Base-by-base conservation (phyloP, 2,888 invertebrate species). In the Macaria notata region DNA sequence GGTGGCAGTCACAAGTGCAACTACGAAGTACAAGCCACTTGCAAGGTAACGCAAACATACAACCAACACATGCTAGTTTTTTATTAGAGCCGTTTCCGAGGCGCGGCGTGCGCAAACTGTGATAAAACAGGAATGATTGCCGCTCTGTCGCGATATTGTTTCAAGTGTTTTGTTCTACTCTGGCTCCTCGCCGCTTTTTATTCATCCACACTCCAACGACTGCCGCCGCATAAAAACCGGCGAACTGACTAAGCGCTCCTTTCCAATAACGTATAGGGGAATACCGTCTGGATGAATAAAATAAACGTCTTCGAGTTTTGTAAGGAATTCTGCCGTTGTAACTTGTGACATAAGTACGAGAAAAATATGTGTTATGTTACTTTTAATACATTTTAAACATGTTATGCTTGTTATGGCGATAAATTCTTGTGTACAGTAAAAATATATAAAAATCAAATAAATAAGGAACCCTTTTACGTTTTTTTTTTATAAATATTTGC, bases 51-150 rank as follows among this genome's bases (percentile, higher is more conserved):
- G 54, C 51, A 66, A 62, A 69, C 61, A 61, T 47, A 54, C 47
- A 54, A 64, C 61, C 63, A 82, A 75, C 78, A 82, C 76, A 78
- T 78, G 78, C 78, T 83, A 83, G 84, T 87, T 89, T 90, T 88
- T 88, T 89, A 89, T 88, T 85, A 81, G 83, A 75, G 76, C 83
- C 78, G 86, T 85, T 86, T 83, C 86, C 86, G 84, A 76, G 77
- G 78, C 82, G 73, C 77, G 78, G 84, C 83, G 84, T 89, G 90
- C 81, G 79, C 88, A 87, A 88, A 88, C 88, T 84, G 81, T 84
- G 88, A 90, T 90, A 90, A 89, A 89, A 87, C 84, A 84, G 83
- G 81, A 89, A 86, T 86, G 86, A 89, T 89, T 86, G 88, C 88
- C 85, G 84, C 85, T 82, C 83, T 83, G 82, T 83, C 84, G 81